Percentiles rank a stretch among this genome's conserved stretches.
These are phyloP conservation scores for Hirtodrosophila duncani DNA, from an alignment of 2,888 invertebrate genomes.

Conservation along the genomic window DNA sequence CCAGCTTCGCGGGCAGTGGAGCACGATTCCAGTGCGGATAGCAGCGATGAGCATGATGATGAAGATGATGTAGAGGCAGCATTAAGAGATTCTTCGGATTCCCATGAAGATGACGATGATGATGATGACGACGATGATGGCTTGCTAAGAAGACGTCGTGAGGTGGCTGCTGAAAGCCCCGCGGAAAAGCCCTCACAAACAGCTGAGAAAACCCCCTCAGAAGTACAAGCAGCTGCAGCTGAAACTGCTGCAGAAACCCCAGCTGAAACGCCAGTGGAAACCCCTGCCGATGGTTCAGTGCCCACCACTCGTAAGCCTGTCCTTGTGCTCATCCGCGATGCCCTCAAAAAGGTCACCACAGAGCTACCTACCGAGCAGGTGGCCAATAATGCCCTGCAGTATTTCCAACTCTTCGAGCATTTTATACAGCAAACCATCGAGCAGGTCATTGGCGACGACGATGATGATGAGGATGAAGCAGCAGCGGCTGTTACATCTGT, in stretches of 20 bases:
- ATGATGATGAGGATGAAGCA: conserved; percentile 67
- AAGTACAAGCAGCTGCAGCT: background rate
- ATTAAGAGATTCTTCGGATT: too few species aligned
- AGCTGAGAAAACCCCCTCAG: conserved; percentile 3
- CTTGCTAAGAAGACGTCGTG: conserved; percentile 53
- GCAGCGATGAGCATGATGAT: conserved; percentile 55
- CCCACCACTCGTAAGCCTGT: conserved; percentile 67
- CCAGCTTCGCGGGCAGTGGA: conserved; percentile 27
- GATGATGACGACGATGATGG: conserved; percentile 49
- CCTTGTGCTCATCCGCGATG: conserved; percentile 72
- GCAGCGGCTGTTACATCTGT: conserved; percentile 17
- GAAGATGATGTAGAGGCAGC: conserved; percentile 58
- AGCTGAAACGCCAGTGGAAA: conserved; percentile 10
- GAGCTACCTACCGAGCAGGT: conserved; percentile 73
- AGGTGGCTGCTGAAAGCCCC: conserved; percentile 15
- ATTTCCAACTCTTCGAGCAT: conserved; percentile 76
- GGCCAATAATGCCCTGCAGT: conserved; percentile 74
- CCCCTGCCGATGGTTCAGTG: conserved; percentile 5
- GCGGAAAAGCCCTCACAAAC: conserved; percentile 12
- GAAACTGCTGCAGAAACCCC: conserved; percentile 33
- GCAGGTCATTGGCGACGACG: conserved; percentile 72
- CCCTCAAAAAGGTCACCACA: conserved; percentile 74
- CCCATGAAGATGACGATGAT: conserved; percentile 36
- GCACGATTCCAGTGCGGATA: conserved; percentile 31
- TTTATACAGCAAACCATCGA: conserved; percentile 76